Percentiles rank a stretch among this genome's conserved stretches.
These are phyloP conservation scores for Amblyraja radiata DNA, from an alignment of 2,797 vertebrate genomes.

Conservation along the genomic window DNA sequence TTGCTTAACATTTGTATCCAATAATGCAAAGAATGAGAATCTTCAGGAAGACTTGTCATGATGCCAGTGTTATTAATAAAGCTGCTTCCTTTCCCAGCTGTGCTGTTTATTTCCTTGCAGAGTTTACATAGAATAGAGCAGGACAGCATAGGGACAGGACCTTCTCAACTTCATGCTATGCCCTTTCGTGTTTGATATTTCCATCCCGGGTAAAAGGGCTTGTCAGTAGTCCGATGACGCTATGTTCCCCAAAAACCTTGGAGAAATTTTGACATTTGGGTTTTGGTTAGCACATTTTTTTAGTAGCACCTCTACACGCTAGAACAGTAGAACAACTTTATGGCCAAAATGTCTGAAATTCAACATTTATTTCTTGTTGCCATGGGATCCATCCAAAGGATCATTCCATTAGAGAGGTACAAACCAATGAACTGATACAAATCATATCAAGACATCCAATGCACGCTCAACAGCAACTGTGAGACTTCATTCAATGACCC, in stretches of 20 bases:
- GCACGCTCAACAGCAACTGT: background rate
- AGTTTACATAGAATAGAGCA: background rate
- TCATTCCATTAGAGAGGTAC: background rate
- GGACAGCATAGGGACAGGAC: too few species aligned
- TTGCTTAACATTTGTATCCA: background rate
- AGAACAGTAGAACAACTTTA: background rate
- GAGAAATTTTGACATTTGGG: background rate
- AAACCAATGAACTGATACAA: background rate
- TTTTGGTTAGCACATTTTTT: background rate
- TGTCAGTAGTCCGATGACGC: background rate
- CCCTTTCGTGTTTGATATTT: too few species aligned
- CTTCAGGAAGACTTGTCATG: too few species aligned
- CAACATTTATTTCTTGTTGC: background rate
- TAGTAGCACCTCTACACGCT: background rate
- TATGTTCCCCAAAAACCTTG: background rate
- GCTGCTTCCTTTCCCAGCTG: background rate
- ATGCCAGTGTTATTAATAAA: background rate
- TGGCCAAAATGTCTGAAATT: background rate
- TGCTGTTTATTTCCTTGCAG: background rate
- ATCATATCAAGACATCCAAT: background rate
- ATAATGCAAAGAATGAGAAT: background rate
- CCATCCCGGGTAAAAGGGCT: too few species aligned
- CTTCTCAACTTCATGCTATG: too few species aligned
- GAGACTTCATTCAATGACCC: background rate
- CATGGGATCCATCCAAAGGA: background rate